Percentiles rank a stretch among this genome's conserved stretches.
Conservation (phyloP, 1,140 invertebrate species). For the Streblospio benedicti region DNA sequence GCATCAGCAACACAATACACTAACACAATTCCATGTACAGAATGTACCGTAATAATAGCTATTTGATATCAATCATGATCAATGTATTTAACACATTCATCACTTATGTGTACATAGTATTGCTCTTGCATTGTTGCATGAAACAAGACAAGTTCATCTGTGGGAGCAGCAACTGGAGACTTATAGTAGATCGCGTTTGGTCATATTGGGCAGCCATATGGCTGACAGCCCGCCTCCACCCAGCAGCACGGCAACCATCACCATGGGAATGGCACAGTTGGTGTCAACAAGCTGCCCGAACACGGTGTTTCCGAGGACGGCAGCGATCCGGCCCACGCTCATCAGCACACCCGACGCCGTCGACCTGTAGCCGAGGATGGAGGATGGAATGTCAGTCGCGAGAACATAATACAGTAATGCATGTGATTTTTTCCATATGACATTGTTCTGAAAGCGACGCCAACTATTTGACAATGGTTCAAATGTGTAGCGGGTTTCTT, state of each 20-base stretch:
- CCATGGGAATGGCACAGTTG: slow-evolving; percentile 49
- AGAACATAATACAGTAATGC: not conserved
- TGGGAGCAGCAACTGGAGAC: no score
- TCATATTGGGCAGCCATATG: slow-evolving; percentile 47
- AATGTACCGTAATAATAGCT: no score
- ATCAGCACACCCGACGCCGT: slow-evolving; percentile 49
- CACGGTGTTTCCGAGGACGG: slow-evolving; percentile 47
- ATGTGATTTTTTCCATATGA: not conserved
- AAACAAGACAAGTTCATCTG: no score
- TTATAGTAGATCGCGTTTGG: slow-evolving; percentile 22
- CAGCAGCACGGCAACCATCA: slow-evolving; percentile 45
- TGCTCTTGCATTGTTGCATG: no score
- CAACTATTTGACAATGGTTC: not conserved
- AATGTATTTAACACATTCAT: no score
- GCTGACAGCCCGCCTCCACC: slow-evolving; percentile 45
- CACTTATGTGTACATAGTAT: no score
- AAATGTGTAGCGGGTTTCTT: not conserved
- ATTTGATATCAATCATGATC: no score
- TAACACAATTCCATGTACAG: no score
- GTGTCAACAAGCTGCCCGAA: slow-evolving; percentile 47
- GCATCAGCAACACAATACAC: no score
- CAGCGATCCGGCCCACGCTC: slow-evolving; percentile 45
- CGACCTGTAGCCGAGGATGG: no score
- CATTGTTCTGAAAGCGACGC: not conserved
- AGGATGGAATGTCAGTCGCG: slow-evolving; percentile 21